These are phyloP conservation scores for Harpegnathos saltator DNA, from an alignment of 1,140 invertebrate genomes.

Conservation along the genomic window DNA sequence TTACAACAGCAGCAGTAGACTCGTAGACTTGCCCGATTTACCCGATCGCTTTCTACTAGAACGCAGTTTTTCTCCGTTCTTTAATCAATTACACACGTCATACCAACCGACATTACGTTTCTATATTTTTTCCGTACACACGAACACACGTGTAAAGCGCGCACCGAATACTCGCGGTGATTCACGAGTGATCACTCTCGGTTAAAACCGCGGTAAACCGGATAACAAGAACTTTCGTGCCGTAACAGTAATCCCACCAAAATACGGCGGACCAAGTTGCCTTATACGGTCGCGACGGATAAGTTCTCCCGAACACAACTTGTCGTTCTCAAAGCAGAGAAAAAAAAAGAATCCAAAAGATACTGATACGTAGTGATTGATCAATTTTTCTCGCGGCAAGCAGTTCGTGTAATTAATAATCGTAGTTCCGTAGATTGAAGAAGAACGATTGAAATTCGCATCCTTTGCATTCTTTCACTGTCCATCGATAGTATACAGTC, in stretches of 20 bases:
- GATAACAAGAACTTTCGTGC: background rate
- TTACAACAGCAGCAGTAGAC: constrained; percentile 49
- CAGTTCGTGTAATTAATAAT: background rate
- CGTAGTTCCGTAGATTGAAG: constrained; percentile 22
- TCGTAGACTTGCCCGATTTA: constrained; percentile 50
- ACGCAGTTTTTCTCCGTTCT: constrained; percentile 45
- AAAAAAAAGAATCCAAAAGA: background rate
- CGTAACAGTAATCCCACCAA: too few species aligned
- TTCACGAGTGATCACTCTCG: background rate
- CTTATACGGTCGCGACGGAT: background rate
- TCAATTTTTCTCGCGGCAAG: constrained; percentile 20
- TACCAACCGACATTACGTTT: constrained; percentile 14
- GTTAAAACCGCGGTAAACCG: constrained; percentile 5
- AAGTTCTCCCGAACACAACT: background rate
- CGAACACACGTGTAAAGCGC: background rate
- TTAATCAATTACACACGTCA: constrained; percentile 43
- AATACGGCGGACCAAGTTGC: too few species aligned
- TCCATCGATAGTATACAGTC: constrained; percentile 38
- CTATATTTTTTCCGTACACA: constrained; percentile 11
- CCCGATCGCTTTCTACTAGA: constrained; percentile 57
- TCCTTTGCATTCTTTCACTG: constrained; percentile 34
- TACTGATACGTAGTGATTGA: background rate
- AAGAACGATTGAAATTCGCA: constrained; percentile 23
- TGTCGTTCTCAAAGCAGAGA: background rate
- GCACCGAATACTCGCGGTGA: background rate